phyloP scores from a whole-genome alignment of 1,140 invertebrate genomes.

The Brachionus angularis region DNA sequence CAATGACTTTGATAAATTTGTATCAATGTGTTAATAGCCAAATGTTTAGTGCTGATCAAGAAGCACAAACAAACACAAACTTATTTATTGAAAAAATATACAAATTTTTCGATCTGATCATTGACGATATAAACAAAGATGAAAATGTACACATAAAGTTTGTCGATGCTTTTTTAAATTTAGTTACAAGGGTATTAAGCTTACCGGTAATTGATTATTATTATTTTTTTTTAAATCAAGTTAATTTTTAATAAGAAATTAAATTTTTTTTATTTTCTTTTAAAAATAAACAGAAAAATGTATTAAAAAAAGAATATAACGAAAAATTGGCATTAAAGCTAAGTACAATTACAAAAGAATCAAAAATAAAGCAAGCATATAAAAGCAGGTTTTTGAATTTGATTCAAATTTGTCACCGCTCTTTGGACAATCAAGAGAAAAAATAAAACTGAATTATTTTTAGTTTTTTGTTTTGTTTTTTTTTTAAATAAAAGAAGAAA shows the following conservation, averaged over 20 bases:
- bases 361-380: slow-evolving; percentile 27
- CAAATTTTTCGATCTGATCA: slow-evolving; percentile 23
- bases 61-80: not conserved
- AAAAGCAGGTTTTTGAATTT: slow-evolving; percentile 5
- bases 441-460: no score
- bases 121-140: slow-evolving; percentile 19
- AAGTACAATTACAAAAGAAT: slow-evolving; percentile 16
- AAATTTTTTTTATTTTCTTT: not conserved
- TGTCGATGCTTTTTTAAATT: slow-evolving; percentile 36
- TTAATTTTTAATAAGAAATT: not conserved
- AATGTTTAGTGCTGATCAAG: not conserved
- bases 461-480: no score
- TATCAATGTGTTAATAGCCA: slow-evolving; percentile 25
- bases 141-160: slow-evolving; percentile 38
- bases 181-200: not conserved
- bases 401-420: slow-evolving; percentile 5
- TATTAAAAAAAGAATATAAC: not conserved
- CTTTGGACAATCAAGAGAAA: no score
- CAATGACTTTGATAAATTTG: slow-evolving; percentile 8
- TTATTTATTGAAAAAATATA: slow-evolving; percentile 18
- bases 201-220: not conserved
- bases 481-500: no score
- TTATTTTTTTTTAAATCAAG: not conserved
- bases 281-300: not conserved
- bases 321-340: slow-evolving; percentile 12